Base-by-base conservation (phyloP, 1,140 invertebrate genomes). In the Ceratitis capitata region DNA sequence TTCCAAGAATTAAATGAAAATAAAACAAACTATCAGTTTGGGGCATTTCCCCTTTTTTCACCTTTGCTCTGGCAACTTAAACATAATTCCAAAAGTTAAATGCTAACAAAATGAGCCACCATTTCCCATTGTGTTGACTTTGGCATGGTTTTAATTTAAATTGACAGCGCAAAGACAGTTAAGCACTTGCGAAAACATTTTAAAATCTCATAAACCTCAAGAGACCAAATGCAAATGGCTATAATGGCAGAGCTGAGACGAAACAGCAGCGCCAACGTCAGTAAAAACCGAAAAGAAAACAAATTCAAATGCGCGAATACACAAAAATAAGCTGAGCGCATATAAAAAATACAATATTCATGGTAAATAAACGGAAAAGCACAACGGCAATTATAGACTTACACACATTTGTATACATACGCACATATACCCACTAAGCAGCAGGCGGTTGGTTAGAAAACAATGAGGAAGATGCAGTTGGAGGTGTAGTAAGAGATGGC, bases 131-230 rank as follows among this genome's bases (percentile, higher is more conserved):
- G 35, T 78, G 35, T 78, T 45, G 69, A 78, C 35, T 78, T 78
- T 42, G n/a, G 39, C n/a, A 39, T 78, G 69, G 45, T 78, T 78
- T 78, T 78, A 78, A 78, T 78, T 78, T 78, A 78, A 78, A 78
- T 78, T 78, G 69, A 78, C 69, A 78, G 69, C 16, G 69, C 35
- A 78, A 78, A 78, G 69, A 78, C 69, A 78, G 69, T 78, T 78
- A 78, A 78, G 69, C 39, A 78, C 39, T 78, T 78, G 69, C 45
- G 69, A 78, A 78, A 78, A 78, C 69, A 78, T 78, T 78, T 78
- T 78, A 78, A 78, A 45, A 78, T 78, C 69, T 78, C 35, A 39
- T 78, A 78, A 78, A 45, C 23, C 69, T 78, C 69, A 78, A 78
- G 69, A 78, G 69, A 78, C 69, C 69, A 78, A 78, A 78, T 29